phyloP scores from a whole-genome alignment of 2,888 invertebrate genomes.

The Sarcophaga caerulescens region DNA sequence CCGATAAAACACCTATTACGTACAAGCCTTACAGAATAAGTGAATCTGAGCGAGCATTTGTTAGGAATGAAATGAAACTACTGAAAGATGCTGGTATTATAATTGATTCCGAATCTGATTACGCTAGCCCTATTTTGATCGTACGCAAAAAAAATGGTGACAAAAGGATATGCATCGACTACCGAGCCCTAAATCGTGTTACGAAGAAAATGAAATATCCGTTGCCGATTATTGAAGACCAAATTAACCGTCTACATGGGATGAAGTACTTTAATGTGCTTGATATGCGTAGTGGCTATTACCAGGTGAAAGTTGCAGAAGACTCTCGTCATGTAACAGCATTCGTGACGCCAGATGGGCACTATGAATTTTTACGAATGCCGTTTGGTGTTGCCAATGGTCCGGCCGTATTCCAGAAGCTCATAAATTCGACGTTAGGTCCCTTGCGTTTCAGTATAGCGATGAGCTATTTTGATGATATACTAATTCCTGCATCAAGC shows the following conservation, averaged over 20 bases:
- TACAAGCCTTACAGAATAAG: slow-evolving; percentile 16
- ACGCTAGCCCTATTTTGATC: slow-evolving; percentile 20
- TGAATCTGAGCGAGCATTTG: slow-evolving; percentile 15
- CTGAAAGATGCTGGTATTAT: slow-evolving; percentile 29
- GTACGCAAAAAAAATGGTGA: neutral
- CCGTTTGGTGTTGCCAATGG: slow-evolving; percentile 58
- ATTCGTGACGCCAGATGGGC: slow-evolving; percentile 16
- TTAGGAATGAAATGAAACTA: neutral
- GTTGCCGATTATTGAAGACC: slow-evolving; percentile 39
- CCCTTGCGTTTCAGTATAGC: slow-evolving; percentile 33
- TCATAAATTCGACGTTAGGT: slow-evolving; percentile 61
- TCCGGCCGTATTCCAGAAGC: slow-evolving; percentile 70
- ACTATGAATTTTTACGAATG: slow-evolving; percentile 30
- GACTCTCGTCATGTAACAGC: neutral
- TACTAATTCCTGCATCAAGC: slow-evolving; percentile 1
- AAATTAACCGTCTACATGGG: slow-evolving; percentile 21
- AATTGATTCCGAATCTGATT: slow-evolving; percentile 16
- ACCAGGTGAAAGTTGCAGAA: neutral
- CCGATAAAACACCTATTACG: neutral
- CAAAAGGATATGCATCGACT: slow-evolving; percentile 49
- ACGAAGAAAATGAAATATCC: slow-evolving; percentile 50
- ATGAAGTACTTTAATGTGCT: slow-evolving; percentile 29
- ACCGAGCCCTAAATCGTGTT: slow-evolving; percentile 49
- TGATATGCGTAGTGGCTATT: neutral
- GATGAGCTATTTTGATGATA: slow-evolving; percentile 38